Conservation (phyloP, 2,797 vertebrate genomes). For the Poecile montanus region DNA sequence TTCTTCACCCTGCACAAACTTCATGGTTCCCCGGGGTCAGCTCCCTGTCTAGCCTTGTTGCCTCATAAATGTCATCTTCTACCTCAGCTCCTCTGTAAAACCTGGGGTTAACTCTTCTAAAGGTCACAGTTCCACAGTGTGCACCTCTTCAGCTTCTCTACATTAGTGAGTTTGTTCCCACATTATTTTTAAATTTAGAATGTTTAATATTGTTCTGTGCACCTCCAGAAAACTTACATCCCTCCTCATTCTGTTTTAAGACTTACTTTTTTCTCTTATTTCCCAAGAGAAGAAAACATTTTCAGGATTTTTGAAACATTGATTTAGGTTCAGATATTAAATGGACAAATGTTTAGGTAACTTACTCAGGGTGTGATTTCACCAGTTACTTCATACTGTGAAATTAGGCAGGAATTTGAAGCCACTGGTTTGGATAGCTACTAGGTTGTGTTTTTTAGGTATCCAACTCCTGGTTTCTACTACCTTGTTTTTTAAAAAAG, state of each 20-base stretch:
- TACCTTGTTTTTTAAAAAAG: background rate
- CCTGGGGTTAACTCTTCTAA: slow-evolving; percentile 46
- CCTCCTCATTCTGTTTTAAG: background rate
- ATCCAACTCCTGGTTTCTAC: background rate
- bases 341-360: background rate
- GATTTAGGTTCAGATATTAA: background rate
- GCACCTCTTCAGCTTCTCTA: background rate
- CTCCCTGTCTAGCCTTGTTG: slow-evolving; percentile 66
- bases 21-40: slow-evolving; percentile 58
- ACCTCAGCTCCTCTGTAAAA: slow-evolving; percentile 30
- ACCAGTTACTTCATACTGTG: background rate
- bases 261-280: background rate
- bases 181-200: background rate
- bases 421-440: background rate
- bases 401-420: background rate
- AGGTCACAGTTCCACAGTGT: slow-evolving; percentile 11
- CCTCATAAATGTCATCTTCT: slow-evolving; percentile 38
- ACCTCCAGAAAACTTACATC: background rate
- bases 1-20: slow-evolving; percentile 47
- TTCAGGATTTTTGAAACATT: background rate
- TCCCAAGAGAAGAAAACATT: background rate
- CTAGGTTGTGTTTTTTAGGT: background rate
- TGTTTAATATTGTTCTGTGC: background rate
- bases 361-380: background rate
- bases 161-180: background rate